Conservation (phyloP, 2,113 vertebrate species). For the Plotosus lineatus region DNA sequence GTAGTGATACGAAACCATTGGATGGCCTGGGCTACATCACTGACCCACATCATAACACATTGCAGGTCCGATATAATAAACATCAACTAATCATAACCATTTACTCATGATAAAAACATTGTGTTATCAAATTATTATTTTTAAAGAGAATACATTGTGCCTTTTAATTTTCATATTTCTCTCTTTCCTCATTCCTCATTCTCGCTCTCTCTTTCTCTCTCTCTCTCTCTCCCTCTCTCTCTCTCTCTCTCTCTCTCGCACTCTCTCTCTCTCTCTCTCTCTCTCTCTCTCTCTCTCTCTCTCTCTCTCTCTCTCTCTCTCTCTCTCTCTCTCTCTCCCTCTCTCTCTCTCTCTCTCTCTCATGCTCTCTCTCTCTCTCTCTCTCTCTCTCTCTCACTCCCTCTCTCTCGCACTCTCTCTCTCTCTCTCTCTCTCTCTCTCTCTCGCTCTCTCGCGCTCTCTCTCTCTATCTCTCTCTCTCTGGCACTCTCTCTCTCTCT, state of each 20-base stretch:
- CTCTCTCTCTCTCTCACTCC: slow-evolving; percentile 7
- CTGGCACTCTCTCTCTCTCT: slow-evolving; percentile 6
- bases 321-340: slow-evolving; percentile 15
- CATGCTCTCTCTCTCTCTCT: slow-evolving; percentile 51
- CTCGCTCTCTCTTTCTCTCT: not conserved
- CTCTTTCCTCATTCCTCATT: not conserved
- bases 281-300: slow-evolving; percentile 26
- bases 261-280: slow-evolving; percentile 17
- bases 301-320: slow-evolving; percentile 51
- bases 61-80: too few relatives aligned
- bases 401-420: slow-evolving; percentile 28
- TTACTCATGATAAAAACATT: not conserved
- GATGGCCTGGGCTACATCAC: too few relatives aligned
- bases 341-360: slow-evolving; percentile 38
- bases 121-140: not conserved
- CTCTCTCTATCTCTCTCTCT: not conserved
- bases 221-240: slow-evolving; percentile 24
- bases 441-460: too few relatives aligned
- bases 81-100: too few relatives aligned
- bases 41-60: too few relatives aligned
- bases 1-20: too few relatives aligned
- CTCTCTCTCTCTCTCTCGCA: slow-evolving; percentile 49
- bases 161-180: slow-evolving; percentile 9
- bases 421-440: slow-evolving; percentile 54
- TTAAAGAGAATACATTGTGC: not conserved